Conservation (phyloP, 1,140 invertebrate species). For the Eriosoma lanigerum region DNA sequence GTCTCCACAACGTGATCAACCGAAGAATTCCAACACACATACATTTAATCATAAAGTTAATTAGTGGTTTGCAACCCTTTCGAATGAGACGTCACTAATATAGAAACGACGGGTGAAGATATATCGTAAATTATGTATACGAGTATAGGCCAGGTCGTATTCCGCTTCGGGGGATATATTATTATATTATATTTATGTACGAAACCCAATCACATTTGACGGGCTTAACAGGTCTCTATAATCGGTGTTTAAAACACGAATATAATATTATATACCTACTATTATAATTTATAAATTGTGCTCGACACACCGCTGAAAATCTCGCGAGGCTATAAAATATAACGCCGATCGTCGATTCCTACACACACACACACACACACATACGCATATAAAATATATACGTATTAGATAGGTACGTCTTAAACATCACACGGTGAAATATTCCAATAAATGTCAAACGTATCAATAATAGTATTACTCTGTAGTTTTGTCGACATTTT, state of each 20-base stretch:
- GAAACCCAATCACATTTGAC: slow-evolving; percentile 2
- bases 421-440: too few species aligned
- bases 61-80: slow-evolving; percentile 50
- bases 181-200: background rate
- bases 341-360: too few species aligned
- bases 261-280: background rate
- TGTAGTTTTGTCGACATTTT: too few species aligned
- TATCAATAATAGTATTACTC: too few species aligned
- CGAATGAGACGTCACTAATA: slow-evolving; percentile 27
- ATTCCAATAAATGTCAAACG: too few species aligned
- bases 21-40: slow-evolving; percentile 33
- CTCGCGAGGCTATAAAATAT: too few species aligned
- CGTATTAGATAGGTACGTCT: too few species aligned
- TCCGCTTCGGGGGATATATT: slow-evolving; percentile 3
- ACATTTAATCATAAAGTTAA: slow-evolving; percentile 41
- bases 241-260: background rate
- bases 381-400: too few species aligned
- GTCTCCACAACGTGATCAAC: background rate
- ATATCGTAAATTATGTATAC: background rate
- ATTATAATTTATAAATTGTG: too few species aligned
- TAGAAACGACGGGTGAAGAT: background rate
- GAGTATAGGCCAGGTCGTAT: background rate
- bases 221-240: slow-evolving; percentile 4
- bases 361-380: too few species aligned
- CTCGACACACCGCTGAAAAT: background rate